Percentiles rank a stretch among this genome's conserved stretches.
These are phyloP conservation scores for Zaprionus tsacasi DNA, from an alignment of 1,140 invertebrate genomes.

Conservation along the genomic window DNA sequence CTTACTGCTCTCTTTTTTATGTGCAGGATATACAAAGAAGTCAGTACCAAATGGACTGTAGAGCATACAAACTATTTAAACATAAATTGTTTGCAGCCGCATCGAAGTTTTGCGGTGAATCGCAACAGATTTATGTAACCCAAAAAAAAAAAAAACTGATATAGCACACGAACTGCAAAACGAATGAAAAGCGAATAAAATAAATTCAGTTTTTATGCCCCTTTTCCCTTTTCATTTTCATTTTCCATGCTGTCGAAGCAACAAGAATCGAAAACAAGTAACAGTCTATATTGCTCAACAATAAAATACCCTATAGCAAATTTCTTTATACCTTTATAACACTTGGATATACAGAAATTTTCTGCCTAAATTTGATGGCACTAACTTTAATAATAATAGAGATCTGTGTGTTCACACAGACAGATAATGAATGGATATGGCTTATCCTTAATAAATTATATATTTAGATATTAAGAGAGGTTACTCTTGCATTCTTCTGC, in stretches of 20 bases:
- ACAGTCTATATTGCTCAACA: constrained; percentile 1
- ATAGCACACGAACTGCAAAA: constrained; percentile 26
- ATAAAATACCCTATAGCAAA: too few relatives aligned
- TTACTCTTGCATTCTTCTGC: too few relatives aligned
- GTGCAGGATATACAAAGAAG: constrained; percentile 1
- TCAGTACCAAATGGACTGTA: constrained; percentile 41
- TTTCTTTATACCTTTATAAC: too few relatives aligned
- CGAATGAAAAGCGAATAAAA: constrained; percentile 50
- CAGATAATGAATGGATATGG: too few relatives aligned
- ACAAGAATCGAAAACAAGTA: constrained; percentile 15
- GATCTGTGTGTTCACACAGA: too few relatives aligned
- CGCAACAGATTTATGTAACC: constrained; percentile 69
- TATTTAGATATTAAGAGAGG: too few relatives aligned
- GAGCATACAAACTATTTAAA: constrained; percentile 59
- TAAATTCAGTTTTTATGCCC: constrained; percentile 20
- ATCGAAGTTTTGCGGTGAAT: constrained; percentile 65
- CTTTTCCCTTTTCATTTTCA: constrained; percentile 30
- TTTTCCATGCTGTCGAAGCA: constrained; percentile 34
- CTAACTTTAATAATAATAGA: too few relatives aligned
- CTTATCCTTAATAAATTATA: too few relatives aligned
- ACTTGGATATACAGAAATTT: too few relatives aligned
- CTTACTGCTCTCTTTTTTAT: neutral
- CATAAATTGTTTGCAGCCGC: constrained; percentile 61
- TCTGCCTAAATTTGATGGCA: too few relatives aligned
- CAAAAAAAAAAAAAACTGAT: constrained; percentile 58